Conservation (phyloP, 2,797 vertebrate species). For the Capromys pilorides region DNA sequence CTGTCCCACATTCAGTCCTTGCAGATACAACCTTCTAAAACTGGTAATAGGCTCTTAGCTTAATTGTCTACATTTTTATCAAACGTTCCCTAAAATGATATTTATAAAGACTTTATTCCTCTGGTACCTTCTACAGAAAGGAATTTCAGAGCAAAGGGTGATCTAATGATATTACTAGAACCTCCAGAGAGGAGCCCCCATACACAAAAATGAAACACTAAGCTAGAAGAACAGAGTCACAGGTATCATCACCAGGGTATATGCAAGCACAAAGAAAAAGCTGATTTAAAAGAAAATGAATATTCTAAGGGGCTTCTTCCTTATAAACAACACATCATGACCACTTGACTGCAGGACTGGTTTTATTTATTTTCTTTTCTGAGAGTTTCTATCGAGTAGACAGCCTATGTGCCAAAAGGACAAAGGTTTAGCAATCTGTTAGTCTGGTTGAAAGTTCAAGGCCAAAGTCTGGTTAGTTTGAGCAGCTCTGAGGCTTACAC, state of each 20-base stretch:
- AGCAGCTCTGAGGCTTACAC: neutral
- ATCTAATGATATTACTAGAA: neutral
- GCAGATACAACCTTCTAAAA: neutral
- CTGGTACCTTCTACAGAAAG: neutral
- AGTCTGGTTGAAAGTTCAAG: neutral
- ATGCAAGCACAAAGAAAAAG: neutral
- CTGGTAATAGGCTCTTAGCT: neutral
- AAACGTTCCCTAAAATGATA: neutral
- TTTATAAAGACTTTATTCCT: neutral
- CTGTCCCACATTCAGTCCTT: neutral
- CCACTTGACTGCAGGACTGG: neutral
- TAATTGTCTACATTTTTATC: neutral
- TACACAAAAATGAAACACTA: neutral
- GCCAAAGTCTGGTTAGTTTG: neutral
- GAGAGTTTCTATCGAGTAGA: neutral
- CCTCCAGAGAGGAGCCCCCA: neutral
- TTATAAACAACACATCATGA: neutral
- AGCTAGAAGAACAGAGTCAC: fast-evolving
- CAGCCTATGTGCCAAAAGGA: neutral
- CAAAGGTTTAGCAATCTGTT: neutral
- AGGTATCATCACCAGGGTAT: neutral
- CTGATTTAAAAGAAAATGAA: neutral
- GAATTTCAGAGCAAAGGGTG: neutral
- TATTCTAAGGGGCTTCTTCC: neutral
- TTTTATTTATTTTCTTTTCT: too few relatives aligned